Conservation (phyloP, 2,888 invertebrate species). For the Pachydiplax longipennis region DNA sequence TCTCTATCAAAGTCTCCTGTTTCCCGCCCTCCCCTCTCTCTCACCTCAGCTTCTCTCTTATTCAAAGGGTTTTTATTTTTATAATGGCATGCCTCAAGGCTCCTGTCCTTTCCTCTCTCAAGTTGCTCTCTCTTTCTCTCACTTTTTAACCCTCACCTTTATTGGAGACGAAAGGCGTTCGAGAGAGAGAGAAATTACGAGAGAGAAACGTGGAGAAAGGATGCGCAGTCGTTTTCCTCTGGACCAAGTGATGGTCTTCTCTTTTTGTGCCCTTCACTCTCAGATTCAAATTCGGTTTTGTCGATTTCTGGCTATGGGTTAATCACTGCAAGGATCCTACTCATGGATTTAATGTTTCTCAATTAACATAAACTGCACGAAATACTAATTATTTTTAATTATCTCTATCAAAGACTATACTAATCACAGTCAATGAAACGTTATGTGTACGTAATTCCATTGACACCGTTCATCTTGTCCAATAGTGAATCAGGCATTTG, state of each 20-base stretch:
- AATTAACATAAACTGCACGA: no score
- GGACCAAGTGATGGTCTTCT: background rate
- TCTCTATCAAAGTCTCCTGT: no score
- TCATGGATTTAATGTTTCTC: background rate
- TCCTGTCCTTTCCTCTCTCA: conserved; percentile 24
- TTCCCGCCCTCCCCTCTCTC: background rate
- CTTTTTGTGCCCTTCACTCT: background rate
- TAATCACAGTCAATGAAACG: no score
- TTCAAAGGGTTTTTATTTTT: conserved; percentile 5
- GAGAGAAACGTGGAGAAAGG: background rate
- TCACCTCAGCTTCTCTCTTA: background rate
- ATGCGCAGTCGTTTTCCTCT: background rate
- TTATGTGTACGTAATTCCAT: no score
- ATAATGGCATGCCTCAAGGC: background rate
- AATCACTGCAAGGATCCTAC: background rate
- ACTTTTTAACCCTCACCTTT: conserved; percentile 41
- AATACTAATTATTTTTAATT: no score
- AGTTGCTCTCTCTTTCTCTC: conserved; percentile 45
- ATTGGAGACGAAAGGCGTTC: background rate
- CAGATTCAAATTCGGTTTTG: background rate
- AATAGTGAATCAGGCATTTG: no score
- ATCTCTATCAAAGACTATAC: no score
- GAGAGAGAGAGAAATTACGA: background rate
- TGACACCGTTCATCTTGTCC: no score
- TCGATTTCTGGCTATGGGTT: background rate